Conservation (phyloP, 1,140 invertebrate species). For the Magallana ariakensis region DNA sequence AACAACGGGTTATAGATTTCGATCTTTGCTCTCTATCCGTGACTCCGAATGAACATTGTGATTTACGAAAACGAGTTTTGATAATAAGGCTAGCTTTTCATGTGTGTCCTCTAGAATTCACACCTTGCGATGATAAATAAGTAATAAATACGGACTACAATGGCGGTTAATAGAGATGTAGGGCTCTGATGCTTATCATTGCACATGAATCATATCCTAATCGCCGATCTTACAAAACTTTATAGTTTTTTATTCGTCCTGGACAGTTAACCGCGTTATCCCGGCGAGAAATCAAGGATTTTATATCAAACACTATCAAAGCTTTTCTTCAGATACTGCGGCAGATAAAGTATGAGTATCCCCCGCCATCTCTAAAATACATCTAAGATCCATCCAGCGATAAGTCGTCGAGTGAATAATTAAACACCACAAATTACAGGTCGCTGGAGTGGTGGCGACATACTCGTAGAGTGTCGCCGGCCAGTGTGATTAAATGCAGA, state of each 20-base stretch:
- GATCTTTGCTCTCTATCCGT: background rate
- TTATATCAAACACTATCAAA: slow-evolving; percentile 36
- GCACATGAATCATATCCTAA: slow-evolving; percentile 17
- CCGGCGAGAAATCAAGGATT: slow-evolving; percentile 9
- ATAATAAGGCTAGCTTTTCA: slow-evolving; percentile 32
- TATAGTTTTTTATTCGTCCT: slow-evolving; percentile 1
- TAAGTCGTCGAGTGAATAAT: slow-evolving; percentile 30
- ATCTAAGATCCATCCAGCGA: slow-evolving; percentile 6
- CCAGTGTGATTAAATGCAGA: slow-evolving; percentile 23
- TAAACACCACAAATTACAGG: background rate
- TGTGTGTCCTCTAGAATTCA: background rate
- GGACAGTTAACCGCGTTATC: slow-evolving; percentile 18
- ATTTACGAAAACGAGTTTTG: slow-evolving; percentile 1
- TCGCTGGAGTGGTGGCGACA: background rate
- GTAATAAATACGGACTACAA: slow-evolving; percentile 14
- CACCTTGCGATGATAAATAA: slow-evolving; percentile 12
- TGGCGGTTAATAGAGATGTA: slow-evolving; percentile 19
- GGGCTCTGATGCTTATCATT: background rate
- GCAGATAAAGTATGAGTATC: slow-evolving; percentile 3
- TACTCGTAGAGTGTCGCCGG: background rate
- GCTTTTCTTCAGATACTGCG: background rate
- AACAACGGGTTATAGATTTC: background rate
- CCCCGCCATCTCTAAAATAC: slow-evolving; percentile 30
- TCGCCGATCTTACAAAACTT: slow-evolving; percentile 14
- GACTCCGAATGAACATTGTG: background rate